phyloP scores from a whole-genome alignment of 2,113 vertebrate genomes.

The Vidua chalybeata region DNA sequence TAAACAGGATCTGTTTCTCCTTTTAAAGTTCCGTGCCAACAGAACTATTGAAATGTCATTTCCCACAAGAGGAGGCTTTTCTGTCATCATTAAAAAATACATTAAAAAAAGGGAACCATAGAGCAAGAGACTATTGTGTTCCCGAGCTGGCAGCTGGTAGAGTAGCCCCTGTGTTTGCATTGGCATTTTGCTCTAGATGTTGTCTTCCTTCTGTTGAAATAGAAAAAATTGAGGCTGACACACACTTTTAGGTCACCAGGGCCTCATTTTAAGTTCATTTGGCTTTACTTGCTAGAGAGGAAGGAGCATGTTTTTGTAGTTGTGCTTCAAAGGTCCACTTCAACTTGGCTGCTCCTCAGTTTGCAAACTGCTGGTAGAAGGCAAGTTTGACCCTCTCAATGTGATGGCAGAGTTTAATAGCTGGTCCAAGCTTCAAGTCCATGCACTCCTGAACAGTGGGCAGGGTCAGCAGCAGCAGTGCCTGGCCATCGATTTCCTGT shows the following conservation, averaged over 20 bases:
- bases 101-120: slow-evolving; percentile 61
- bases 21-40: slow-evolving; percentile 55
- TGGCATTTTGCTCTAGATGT: slow-evolving; percentile 68
- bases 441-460: slow-evolving; percentile 98
- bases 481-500: slow-evolving; percentile 98
- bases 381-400: slow-evolving; percentile 97
- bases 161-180: slow-evolving; percentile 63
- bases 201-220: slow-evolving; percentile 67
- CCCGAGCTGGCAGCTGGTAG: slow-evolving; percentile 60
- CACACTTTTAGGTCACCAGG: slow-evolving; percentile 37
- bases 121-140: slow-evolving; percentile 63
- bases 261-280: slow-evolving; percentile 37
- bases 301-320: slow-evolving; percentile 57
- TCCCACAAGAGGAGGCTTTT: slow-evolving; percentile 56
- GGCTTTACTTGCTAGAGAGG: slow-evolving; percentile 40
- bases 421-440: slow-evolving; percentile 97
- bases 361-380: slow-evolving; percentile 98
- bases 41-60: slow-evolving; percentile 66
- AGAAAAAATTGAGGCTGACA: slow-evolving; percentile 65
- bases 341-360: slow-evolving; percentile 76
- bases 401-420: slow-evolving; percentile 98
- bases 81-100: slow-evolving; percentile 54
- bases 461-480: slow-evolving; percentile 92
- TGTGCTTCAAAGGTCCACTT: slow-evolving; percentile 76
- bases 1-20: slow-evolving; percentile 39